phyloP scores from a whole-genome alignment of 2,797 vertebrate genomes.

The Neosalanx taihuensis region DNA sequence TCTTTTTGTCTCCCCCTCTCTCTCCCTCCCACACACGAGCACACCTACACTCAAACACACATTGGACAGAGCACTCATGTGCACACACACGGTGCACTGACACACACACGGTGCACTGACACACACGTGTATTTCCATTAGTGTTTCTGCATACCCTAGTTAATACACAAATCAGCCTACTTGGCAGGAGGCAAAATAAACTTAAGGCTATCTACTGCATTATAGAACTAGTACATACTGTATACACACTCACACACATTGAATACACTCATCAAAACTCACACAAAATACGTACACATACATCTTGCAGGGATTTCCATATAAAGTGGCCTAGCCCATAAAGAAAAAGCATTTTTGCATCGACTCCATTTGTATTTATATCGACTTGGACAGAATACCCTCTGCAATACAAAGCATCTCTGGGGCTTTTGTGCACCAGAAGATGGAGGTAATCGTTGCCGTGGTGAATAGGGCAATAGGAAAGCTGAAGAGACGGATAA shows the following conservation, averaged over 20 bases:
- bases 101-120: background rate
- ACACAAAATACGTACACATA: slow-evolving; percentile 6
- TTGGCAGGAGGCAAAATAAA: background rate
- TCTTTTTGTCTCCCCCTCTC: too few relatives aligned
- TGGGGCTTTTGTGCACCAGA: slow-evolving; percentile 3
- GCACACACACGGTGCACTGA: slow-evolving; percentile 10
- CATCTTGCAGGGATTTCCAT: slow-evolving; percentile 3
- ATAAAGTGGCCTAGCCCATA: slow-evolving; percentile 11
- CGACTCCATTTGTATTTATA: slow-evolving; percentile 8
- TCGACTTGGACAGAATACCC: background rate
- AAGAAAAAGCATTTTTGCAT: slow-evolving; percentile 7
- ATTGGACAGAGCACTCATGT: background rate
- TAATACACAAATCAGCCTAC: background rate
- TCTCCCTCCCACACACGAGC: slow-evolving; percentile 22
- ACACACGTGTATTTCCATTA: background rate
- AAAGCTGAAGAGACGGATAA: slow-evolving; percentile 14
- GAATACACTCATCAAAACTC: background rate
- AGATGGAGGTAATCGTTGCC: background rate
- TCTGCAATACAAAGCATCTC: background rate
- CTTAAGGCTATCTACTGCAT: background rate
- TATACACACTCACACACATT: slow-evolving; percentile 8
- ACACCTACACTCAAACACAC: slow-evolving; percentile 18
- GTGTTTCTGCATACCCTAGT: background rate
- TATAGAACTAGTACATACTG: background rate
- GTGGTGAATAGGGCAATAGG: background rate